phyloP scores from a whole-genome alignment of 2,797 vertebrate species.

The Mus caroli region DNA sequence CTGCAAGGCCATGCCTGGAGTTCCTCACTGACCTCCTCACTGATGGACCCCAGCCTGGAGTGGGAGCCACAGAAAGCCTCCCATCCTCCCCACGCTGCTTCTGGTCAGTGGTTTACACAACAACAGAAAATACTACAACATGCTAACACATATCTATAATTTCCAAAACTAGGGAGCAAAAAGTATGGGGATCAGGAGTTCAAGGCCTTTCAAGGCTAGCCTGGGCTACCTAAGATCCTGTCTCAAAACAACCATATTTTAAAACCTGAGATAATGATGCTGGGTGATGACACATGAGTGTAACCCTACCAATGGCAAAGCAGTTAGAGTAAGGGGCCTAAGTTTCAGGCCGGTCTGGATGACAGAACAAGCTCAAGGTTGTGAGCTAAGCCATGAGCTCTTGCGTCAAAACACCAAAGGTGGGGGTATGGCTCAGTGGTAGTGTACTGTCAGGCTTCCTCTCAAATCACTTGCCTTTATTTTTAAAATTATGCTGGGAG shows the following conservation, averaged over 20 bases:
- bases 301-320: neutral
- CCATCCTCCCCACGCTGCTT: neutral
- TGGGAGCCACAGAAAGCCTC: neutral
- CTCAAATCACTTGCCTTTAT: neutral
- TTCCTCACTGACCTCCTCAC: neutral
- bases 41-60: neutral
- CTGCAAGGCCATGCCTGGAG: neutral
- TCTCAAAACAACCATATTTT: neutral
- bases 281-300: neutral
- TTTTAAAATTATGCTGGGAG: slow-evolving; percentile 57
- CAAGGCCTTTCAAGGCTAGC: neutral
- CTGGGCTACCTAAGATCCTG: neutral
- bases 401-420: neutral
- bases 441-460: neutral
- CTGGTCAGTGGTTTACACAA: neutral
- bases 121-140: neutral
- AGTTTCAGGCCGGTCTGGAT: neutral
- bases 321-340: neutral
- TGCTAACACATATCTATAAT: neutral
- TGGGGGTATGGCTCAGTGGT: neutral
- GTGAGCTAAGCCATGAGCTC: neutral
- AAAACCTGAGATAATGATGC: neutral
- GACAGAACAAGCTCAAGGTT: neutral
- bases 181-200: neutral
- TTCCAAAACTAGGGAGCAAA: neutral